Percentiles rank a stretch among this genome's conserved stretches.
These are phyloP conservation scores for Nasua narica DNA, from an alignment of 2,797 vertebrate genomes.

Conservation along the genomic window DNA sequence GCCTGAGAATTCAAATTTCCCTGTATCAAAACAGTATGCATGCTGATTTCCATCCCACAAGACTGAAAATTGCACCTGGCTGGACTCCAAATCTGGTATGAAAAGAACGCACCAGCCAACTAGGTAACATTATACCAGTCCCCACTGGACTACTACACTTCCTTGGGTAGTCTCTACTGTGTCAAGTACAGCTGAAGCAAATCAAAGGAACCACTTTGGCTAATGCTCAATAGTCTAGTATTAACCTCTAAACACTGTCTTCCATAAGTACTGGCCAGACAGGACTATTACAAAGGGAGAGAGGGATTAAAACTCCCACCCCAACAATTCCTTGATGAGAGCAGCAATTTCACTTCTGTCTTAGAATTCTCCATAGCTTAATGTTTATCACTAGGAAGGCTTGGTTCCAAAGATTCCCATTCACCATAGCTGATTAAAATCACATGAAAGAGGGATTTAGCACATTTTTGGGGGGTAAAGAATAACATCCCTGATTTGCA, in stretches of 20 bases:
- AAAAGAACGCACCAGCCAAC: neutral
- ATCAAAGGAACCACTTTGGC: neutral
- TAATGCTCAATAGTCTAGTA: neutral
- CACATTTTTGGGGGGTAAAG: neutral
- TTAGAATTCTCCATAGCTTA: neutral
- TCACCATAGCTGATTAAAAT: neutral
- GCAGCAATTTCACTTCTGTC: neutral
- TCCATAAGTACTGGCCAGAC: neutral
- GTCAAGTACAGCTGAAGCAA: neutral
- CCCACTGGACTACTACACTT: neutral
- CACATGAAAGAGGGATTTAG: neutral
- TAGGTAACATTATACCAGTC: neutral
- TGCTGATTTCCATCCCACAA: neutral
- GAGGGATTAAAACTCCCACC: neutral
- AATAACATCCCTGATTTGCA: neutral
- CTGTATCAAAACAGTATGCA: neutral
- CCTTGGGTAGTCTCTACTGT: neutral
- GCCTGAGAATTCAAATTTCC: neutral
- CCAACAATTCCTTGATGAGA: neutral
- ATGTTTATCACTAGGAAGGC: neutral
- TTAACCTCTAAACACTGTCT: neutral
- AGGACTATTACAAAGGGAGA: neutral
- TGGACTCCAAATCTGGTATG: neutral
- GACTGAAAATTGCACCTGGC: neutral
- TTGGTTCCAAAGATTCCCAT: neutral